Evolutionary conservation across 2,797 vertebrate species (phyloP).

Genomic region (Brachyalestes nurse): DNA sequence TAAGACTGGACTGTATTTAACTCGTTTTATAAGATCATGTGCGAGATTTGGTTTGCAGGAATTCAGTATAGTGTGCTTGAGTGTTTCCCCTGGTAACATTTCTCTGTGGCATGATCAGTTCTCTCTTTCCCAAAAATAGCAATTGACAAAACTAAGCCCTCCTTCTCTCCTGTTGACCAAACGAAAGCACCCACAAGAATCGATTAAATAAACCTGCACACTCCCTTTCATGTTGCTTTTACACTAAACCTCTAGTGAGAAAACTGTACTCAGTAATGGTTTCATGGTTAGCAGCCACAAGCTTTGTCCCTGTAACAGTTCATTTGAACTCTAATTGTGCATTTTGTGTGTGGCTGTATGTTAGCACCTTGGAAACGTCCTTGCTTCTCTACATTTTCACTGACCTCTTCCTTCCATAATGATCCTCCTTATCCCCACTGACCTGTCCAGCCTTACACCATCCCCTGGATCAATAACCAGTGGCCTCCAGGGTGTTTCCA

Average conservation of each 20-base stretch:
- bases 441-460: constrained; percentile 50
- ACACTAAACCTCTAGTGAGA: no score
- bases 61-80: neutral
- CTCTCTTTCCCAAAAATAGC: no score
- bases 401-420: constrained; percentile 39
- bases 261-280: constrained; percentile 5
- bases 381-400: constrained; percentile 22
- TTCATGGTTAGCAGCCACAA: constrained; percentile 15
- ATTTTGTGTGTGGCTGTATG: neutral
- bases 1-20: constrained; percentile 19
- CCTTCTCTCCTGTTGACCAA: no score
- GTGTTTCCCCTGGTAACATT: no score
- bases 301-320: neutral
- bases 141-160: no score
- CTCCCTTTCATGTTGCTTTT: no score
- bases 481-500: constrained; percentile 24
- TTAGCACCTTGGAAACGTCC: neutral
- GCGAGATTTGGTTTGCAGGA: constrained; percentile 21
- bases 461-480: constrained; percentile 52
- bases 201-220: no score
- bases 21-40: constrained; percentile 10
- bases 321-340: neutral
- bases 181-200: no score
- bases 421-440: constrained; percentile 49
- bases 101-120: no score